A percentile compares a stretch with the other conserved stretches of the same genome.
phyloP scores from a whole-genome alignment of 30 jellyfish, hydroid and myxozoan genomes.

The Hydractinia symbiolongicarpus region DNA sequence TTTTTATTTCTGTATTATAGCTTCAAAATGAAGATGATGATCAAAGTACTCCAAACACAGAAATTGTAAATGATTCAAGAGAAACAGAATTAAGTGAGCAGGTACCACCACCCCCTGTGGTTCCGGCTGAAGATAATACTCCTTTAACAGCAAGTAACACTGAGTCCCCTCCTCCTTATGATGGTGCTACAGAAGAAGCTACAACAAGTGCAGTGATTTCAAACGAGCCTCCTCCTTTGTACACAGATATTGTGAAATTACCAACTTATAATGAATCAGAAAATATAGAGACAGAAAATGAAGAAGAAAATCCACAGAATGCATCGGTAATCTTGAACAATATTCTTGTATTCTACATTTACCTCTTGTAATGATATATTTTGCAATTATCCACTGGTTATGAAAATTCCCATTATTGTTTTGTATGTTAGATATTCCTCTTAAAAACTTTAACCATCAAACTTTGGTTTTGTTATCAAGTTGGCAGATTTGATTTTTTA shows the following conservation, averaged over 20 bases:
- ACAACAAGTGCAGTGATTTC: neutral
- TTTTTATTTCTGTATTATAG: neutral
- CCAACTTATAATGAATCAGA: constrained; percentile 70
- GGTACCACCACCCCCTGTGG: neutral
- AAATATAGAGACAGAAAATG: neutral
- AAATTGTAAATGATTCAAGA: neutral
- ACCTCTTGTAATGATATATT: too few relatives aligned
- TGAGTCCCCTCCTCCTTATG: constrained; percentile 36
- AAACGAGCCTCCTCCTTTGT: constrained; percentile 51
- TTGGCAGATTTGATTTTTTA: too few relatives aligned
- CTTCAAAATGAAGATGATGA: constrained; percentile 8
- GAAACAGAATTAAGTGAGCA: neutral
- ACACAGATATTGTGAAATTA: constrained; percentile 48
- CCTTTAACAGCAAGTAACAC: neutral
- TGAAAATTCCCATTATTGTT: too few relatives aligned
- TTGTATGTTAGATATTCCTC: too few relatives aligned
- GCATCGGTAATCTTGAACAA: constrained; percentile 3
- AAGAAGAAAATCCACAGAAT: constrained; percentile 3
- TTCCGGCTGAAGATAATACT: neutral
- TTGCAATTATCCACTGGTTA: too few relatives aligned
- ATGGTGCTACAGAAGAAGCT: neutral
- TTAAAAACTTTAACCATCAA: too few relatives aligned
- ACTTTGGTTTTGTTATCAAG: too few relatives aligned
- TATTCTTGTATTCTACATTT: too few relatives aligned
- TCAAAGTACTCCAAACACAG: neutral